phyloP scores from a whole-genome alignment of 1,140 invertebrate species.

The Leptinotarsa defecta region DNA sequence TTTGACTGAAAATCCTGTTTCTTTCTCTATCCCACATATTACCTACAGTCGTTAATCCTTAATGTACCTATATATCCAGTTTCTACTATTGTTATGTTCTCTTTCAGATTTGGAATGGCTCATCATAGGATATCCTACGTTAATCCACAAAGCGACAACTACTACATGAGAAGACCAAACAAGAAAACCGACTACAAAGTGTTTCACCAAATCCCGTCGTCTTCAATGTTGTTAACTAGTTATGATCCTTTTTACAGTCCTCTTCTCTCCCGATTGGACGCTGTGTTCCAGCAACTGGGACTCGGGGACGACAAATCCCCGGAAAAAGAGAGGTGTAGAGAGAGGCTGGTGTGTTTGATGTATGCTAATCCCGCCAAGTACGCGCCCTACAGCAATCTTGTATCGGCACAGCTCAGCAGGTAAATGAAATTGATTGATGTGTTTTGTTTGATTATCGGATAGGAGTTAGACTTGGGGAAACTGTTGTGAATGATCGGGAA shows the following conservation, averaged over 20 bases:
- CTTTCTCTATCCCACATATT: too few species aligned
- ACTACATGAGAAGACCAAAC: conserved; percentile 57
- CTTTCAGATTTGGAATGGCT: conserved; percentile 60
- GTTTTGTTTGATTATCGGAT: background rate
- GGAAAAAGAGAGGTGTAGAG: conserved; percentile 72
- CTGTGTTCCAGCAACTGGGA: conserved; percentile 79
- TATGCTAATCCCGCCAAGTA: conserved; percentile 83
- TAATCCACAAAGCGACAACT: conserved; percentile 59
- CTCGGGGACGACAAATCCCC: conserved; percentile 57
- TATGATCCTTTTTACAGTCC: conserved; percentile 88
- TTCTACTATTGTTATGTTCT: background rate
- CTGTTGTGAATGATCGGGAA: too few species aligned
- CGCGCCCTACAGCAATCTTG: conserved; percentile 83
- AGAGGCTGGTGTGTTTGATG: conserved; percentile 82
- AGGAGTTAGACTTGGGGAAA: too few species aligned
- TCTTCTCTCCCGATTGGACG: conserved; percentile 76
- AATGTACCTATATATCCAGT: too few species aligned
- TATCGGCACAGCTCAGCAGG: conserved; percentile 84
- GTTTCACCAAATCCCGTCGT: conserved; percentile 83
- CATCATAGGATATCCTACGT: conserved; percentile 57
- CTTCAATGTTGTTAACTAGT: conserved; percentile 78
- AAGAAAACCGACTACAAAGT: conserved; percentile 61
- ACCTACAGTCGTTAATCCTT: too few species aligned
- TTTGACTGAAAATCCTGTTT: too few species aligned
- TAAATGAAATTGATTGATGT: conserved; percentile 53